Base-by-base conservation (phyloP, 2,888 invertebrate species). In the Sesia apiformis region DNA sequence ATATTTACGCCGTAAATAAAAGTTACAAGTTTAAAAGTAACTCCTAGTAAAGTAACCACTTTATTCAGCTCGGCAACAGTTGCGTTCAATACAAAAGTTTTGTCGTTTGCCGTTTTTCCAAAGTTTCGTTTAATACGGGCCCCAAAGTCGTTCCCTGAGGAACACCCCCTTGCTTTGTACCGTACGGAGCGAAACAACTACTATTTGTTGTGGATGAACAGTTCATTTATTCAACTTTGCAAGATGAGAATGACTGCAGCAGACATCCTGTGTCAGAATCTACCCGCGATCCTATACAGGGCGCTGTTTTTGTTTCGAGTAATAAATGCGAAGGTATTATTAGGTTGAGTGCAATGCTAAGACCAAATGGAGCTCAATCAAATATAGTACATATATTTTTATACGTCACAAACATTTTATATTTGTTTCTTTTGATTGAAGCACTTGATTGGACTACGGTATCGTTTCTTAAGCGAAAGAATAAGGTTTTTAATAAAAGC, bases 211-310 rank as follows among this genome's bases (percentile, higher is more conserved):
- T 50, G 54, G 54, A 58, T 55, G 61, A 62, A 56, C 55, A 57
- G 60, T 56, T 64, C 63, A 62, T 64, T 63, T 64, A 64, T 63
- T 58, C 58, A 59, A 60, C 55, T 59, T 58, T 59, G 50, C 52
- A 52, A 52, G 41, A 56, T 38, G 52, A 54, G 52, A 52, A 53
- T 53, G 53, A 52, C 53, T 52, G 52, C 46, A 52, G 23, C 46
- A 54, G 52, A 52, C 54, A 53, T 54, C 53, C 39, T 23, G 53
- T 51, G 56, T 41, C 53, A 41, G 41, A 53, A 40, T 53, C 46
- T 53, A 23, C 40, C 6, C 49, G 40, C 41, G 46, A 23, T 46
- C 8, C 7, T 46, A 46, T 8, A 46, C 46, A 46, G 46, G 46
- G 23, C 23, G 46, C 5, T 46, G 46, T 6, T 46, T 46, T 46